Percentiles rank a stretch among this genome's conserved stretches.
These are phyloP conservation scores for Cyclophora punctaria DNA, from an alignment of 2,888 invertebrate genomes.

Conservation along the genomic window DNA sequence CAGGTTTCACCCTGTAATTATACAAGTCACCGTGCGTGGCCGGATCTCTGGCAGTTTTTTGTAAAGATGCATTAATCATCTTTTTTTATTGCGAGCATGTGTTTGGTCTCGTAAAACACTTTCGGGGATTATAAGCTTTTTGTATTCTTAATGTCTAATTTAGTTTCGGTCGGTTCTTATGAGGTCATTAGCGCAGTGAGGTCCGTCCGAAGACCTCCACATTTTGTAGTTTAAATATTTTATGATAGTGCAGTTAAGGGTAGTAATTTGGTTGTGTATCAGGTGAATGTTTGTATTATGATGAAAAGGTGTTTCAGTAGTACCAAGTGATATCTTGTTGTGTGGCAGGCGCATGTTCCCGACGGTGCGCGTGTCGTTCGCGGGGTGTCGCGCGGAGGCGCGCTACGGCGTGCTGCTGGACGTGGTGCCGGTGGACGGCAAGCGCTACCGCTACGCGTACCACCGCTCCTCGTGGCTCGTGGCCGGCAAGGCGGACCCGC, in stretches of 20 bases:
- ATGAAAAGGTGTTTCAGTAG: no score
- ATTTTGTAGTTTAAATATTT: slow-evolving; percentile 42
- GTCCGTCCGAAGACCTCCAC: slow-evolving; percentile 32
- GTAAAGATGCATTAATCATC: slow-evolving; percentile 69
- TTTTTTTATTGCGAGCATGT: slow-evolving; percentile 71
- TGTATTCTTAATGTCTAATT: slow-evolving; percentile 65
- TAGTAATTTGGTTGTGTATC: neutral
- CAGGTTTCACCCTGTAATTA: slow-evolving; percentile 73
- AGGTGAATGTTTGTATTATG: slow-evolving; percentile 2
- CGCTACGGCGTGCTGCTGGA: slow-evolving; percentile 96
- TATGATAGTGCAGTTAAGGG: slow-evolving; percentile 13
- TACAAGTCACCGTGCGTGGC: slow-evolving; percentile 69
- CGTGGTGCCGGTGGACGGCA: slow-evolving; percentile 97
- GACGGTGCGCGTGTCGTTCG: slow-evolving; percentile 95
- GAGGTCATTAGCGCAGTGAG: slow-evolving; percentile 59
- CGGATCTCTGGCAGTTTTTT: slow-evolving; percentile 63
- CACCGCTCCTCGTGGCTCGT: slow-evolving; percentile 98
- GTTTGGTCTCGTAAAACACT: slow-evolving; percentile 68
- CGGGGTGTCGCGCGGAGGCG: slow-evolving; percentile 85
- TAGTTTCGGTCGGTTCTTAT: slow-evolving; percentile 55
- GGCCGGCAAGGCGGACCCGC: slow-evolving; percentile 98
- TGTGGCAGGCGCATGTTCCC: slow-evolving; percentile 96
- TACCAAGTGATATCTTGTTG: neutral
- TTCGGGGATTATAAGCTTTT: slow-evolving; percentile 60
- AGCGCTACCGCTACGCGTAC: slow-evolving; percentile 97